Evolutionary conservation across 2,888 invertebrate species (phyloP).

Genomic region (Conus canariensis): DNA sequence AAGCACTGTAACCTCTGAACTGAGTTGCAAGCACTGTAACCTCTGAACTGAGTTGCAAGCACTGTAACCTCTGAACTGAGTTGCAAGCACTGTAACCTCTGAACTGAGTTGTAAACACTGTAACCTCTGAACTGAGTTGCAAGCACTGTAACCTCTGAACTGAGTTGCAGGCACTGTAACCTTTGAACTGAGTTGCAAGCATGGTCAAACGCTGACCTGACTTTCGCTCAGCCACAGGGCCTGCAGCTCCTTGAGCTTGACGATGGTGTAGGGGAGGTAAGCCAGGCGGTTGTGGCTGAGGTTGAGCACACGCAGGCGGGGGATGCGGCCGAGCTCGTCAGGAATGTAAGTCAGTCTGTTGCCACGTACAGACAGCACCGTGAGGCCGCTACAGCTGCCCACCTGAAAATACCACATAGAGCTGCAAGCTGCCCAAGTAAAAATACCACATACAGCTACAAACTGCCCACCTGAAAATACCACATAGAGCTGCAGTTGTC

Average conservation of each 20-base stretch:
- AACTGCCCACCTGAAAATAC: too few relatives aligned
- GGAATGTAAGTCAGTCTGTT: slow-evolving; percentile 91
- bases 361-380: slow-evolving; percentile 89
- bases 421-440: slow-evolving; percentile 60
- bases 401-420: slow-evolving; percentile 79
- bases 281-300: slow-evolving; percentile 91
- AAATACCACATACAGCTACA: neutral
- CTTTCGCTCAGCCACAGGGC: slow-evolving; percentile 97
- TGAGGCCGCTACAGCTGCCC: slow-evolving; percentile 91
- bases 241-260: slow-evolving; percentile 85
- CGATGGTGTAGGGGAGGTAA: slow-evolving; percentile 91
- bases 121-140: too few relatives aligned
- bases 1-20: too few relatives aligned
- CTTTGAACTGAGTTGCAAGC: too few relatives aligned
- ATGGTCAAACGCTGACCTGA: slow-evolving; percentile 74
- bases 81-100: too few relatives aligned
- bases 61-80: too few relatives aligned
- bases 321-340: slow-evolving; percentile 93
- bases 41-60: too few relatives aligned
- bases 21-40: too few relatives aligned
- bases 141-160: too few relatives aligned
- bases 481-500: too few relatives aligned
- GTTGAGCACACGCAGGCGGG: slow-evolving; percentile 90
- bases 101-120: too few relatives aligned
- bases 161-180: too few relatives aligned